Conservation (phyloP, 1,140 invertebrate species). For the Lordiphosa stackelbergi region DNA sequence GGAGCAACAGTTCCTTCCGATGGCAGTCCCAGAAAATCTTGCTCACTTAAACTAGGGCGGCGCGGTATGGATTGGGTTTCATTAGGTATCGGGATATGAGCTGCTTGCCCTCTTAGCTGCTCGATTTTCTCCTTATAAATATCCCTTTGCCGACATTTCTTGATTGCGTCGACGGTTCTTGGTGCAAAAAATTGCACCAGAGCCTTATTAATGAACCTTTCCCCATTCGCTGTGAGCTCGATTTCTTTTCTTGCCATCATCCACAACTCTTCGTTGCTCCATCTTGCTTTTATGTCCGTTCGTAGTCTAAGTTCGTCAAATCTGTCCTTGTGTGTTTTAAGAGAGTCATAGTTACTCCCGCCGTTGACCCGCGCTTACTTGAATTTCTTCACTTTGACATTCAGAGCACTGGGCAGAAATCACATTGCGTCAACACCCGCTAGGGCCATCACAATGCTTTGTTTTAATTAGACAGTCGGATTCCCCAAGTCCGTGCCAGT, state of each 20-base stretch:
- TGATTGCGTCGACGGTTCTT: slow-evolving; percentile 1
- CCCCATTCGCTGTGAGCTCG: slow-evolving; percentile 1
- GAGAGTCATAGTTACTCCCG: no score
- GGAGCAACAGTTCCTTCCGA: no score
- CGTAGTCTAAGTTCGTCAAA: background rate
- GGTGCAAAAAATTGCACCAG: background rate
- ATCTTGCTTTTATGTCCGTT: background rate
- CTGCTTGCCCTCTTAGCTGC: background rate
- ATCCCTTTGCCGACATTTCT: slow-evolving; percentile 2
- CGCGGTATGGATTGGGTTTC: no score
- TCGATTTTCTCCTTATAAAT: slow-evolving; percentile 1
- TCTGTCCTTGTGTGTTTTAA: background rate
- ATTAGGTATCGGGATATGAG: background rate
- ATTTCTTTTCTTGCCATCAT: slow-evolving; percentile 4
- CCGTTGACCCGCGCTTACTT: no score
- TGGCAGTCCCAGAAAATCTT: no score
- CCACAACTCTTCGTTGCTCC: background rate
- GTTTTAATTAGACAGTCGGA: no score
- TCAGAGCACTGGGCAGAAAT: no score
- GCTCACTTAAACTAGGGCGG: no score
- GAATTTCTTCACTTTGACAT: no score
- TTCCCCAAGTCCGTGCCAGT: no score
- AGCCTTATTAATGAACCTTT: background rate
- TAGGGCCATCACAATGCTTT: no score
- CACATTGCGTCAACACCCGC: no score